Evolutionary conservation across 2,113 vertebrate genomes (phyloP), one percentile per base, ranked within the genome.

Genomic region (Empidonax traillii): DNA sequence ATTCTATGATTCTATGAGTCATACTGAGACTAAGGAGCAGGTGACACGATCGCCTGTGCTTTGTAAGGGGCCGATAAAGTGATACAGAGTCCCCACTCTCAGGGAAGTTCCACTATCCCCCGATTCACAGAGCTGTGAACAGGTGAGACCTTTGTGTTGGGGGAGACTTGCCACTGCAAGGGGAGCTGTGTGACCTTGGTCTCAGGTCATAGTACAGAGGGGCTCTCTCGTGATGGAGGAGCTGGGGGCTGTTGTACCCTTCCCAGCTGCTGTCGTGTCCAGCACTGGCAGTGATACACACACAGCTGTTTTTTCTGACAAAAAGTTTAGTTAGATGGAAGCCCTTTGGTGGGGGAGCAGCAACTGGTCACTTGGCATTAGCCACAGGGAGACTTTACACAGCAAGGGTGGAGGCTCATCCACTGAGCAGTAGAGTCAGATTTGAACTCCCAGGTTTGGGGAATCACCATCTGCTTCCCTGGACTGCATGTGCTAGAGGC

Each of bases 101-200:
- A 23, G 6, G 49, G 31, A 9, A 25, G 2, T 35, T 27, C 22
- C 62, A 51, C 7, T 37, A 49, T 19, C 23, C 12, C 2, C 39
- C 4, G 21, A 10, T 19, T 7, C 22, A 20, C 25, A 20, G 65
- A 58, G 47, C 37, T 27, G 33, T 20, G 24, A 41, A 13, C 4
- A 67, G 59, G 37, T 0, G 25, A 62, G 52, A 20, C 14, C 24
- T 31, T 22, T 30, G 28, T 51, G 47, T 3, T 51, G 20, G 3
- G 37, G 39, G 19, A 69, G 7, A 13, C 24, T 5, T 4, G 12
- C 58, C 18, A 9, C 16, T 16, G 56, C 2, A 0, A 9, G 9
- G 15, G 20, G 41, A 63, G 21, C 56, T 9, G 9, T 4, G 68
- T 12, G 10, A 19, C 28, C 30, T 69, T 12, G 46, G 31, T 62